Evolutionary conservation across 2,797 vertebrate species (phyloP), one percentile per base, ranked within the genome.

Genomic region (Myripristis murdjan): DNA sequence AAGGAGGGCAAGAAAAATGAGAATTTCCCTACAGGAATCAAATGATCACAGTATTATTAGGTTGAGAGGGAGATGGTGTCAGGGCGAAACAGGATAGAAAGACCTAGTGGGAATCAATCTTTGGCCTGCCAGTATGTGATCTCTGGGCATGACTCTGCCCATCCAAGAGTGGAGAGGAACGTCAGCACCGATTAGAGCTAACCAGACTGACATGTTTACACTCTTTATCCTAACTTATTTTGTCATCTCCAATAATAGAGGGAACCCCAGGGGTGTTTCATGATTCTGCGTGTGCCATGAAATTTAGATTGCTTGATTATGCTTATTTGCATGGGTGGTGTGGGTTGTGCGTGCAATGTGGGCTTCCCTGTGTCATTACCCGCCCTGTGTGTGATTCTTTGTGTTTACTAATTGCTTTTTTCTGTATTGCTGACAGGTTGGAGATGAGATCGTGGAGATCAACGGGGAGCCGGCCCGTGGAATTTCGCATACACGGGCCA

Each of bases 391-490:
- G 39, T 47, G 67, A 47, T 26, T 55, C 14, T 44, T 49, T 49
- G 71, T 31, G 61, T 77, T 37, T 68, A 20, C 49, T 78, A 68
- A 55, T 51, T 31, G 5, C 28, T 5, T 59, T 75, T n/a, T 55
- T 88, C 69, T 75, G 74, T 77, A 35, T 58, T 53, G 10, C 20
- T 59, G 3, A 80, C 89, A 99, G 98, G 98, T 99, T 54, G 98
- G 98, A 56, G 98, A 99, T 93, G 98, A 99, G 90, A 99, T 99
- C 26, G 98, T 99, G 81, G 98, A 99, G 92, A 99, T 99, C 72
- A 99, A 99, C 2, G 96, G 97, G 20, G 98, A 99, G 61, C 96
- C 97, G 7, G 98, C 98, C 1, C 97, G 98, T 70, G 98, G 98
- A 56, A 98, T 99, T 86, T 98, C 97, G 67, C 98, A 99, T 44